Evolutionary conservation across 2,797 vertebrate species (phyloP).

Genomic region (Merluccius polli): DNA sequence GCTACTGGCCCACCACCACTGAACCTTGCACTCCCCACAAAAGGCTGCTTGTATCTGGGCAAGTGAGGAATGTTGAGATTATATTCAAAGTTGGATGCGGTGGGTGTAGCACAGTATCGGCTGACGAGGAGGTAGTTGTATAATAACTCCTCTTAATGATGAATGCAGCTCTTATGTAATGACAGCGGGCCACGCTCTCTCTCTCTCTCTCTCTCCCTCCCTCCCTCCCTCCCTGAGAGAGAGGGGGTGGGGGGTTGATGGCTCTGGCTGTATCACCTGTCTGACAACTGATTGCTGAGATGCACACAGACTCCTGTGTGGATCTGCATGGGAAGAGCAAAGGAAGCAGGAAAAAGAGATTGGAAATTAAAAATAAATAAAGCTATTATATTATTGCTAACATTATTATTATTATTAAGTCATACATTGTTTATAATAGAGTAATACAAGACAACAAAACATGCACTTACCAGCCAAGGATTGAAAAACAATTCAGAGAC

Average conservation of each 20-base stretch:
- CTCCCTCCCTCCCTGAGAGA: not conserved
- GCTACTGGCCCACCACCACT: not conserved
- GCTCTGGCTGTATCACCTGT: not conserved
- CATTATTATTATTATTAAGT: not conserved
- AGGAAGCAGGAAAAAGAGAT: not conserved
- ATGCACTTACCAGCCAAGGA: too few relatives aligned
- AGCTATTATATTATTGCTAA: not conserved
- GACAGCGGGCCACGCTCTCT: not conserved
- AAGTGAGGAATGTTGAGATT: not conserved
- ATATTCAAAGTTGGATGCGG: not conserved
- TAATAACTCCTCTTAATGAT: not conserved
- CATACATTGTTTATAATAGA: too few relatives aligned
- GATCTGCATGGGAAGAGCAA: not conserved
- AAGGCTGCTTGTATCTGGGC: not conserved
- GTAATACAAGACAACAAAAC: too few relatives aligned
- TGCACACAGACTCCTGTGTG: not conserved
- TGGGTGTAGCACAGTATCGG: not conserved
- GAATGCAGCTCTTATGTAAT: not conserved
- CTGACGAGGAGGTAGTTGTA: not conserved
- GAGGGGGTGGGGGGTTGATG: not conserved
- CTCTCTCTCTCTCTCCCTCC: not conserved
- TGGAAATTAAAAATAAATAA: not conserved
- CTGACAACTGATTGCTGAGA: not conserved
- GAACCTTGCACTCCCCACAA: slow-evolving; percentile 6
- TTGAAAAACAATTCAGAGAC: too few relatives aligned